Evolutionary conservation across 2,888 invertebrate species (phyloP), one percentile per base, ranked within the genome.

Genomic region (Protonemura montana): DNA sequence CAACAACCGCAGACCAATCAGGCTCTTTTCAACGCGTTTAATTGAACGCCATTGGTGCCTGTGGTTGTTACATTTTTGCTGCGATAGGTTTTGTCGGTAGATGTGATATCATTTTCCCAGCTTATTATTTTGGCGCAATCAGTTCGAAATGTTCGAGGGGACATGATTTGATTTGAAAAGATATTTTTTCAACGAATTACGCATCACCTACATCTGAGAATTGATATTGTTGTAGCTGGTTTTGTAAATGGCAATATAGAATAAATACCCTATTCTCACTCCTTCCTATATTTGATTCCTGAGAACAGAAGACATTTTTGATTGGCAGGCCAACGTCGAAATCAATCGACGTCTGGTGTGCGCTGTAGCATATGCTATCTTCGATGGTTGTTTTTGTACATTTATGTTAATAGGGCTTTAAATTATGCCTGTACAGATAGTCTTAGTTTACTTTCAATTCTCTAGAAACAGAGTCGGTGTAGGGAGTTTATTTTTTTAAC

Each of bases 21-120:
- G 80, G 82, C 82, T 13, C 81, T 87, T 29, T 87, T 87, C 85
- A 82, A 82, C 13, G 85, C 87, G 41, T 87, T 86, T 80, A 87
- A 87, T 41, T 87, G 87, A 87, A 76, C 29, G 78, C 78, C 78
- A 35, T 35, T 10, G 35, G 10, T 10, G 35, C 10, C 35, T 3
- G 35, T 59, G 83, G 16, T 28, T 30, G n/a, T 10, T 85, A 76
- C 25, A 10, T 21, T 59, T 59, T 59, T 59, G 3, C 21, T 59
- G 59, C 59, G 13, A 59, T 7, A 10, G 59, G 59, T 21, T 10
- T 10, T 10, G n/a, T 21, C 21, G 59, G 59, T 59, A 59, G 1
- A 13, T 10, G 10, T 10, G 35, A 35, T 35, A 6, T 35, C 10
- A 21, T 59, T 59, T 59, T 10, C 16, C 59, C 59, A 16, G 59